Conservation (phyloP, 2,797 vertebrate species). For the Meda fulgida region DNA sequence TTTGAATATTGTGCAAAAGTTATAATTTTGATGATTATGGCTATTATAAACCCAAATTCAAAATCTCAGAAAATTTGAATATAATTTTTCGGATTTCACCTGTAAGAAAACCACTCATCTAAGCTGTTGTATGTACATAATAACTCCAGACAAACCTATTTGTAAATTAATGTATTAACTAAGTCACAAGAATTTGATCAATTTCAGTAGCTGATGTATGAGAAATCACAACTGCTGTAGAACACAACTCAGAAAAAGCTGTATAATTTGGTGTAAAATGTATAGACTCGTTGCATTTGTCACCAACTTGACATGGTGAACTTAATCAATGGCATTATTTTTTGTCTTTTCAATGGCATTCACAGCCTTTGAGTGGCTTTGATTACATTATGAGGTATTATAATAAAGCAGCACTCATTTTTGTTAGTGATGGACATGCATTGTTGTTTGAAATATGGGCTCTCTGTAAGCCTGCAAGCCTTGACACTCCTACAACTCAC, state of each 20-base stretch:
- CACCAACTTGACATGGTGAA: constrained; percentile 23
- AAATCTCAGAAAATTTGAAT: no score
- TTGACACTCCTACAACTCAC: background rate
- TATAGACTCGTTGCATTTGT: background rate
- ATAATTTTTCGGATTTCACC: no score
- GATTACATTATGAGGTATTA: background rate
- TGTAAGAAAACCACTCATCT: background rate
- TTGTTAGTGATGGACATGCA: constrained; percentile 11
- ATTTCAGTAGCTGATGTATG: background rate
- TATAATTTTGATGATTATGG: no score
- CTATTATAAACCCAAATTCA: no score
- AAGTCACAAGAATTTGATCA: background rate
- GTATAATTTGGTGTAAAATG: background rate
- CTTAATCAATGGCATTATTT: constrained; percentile 10
- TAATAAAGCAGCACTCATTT: constrained; percentile 20
- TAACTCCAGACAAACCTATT: background rate
- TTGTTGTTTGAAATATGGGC: constrained; percentile 33
- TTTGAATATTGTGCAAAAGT: no score
- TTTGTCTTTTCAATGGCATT: constrained; percentile 16
- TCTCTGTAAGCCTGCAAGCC: constrained; percentile 36
- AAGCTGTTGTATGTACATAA: background rate
- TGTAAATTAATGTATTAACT: background rate
- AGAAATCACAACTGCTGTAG: background rate
- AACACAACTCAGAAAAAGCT: background rate
- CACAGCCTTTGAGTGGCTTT: constrained; percentile 10